Conservation (phyloP, 2,888 invertebrate species). For the Amphipoea lucens region DNA sequence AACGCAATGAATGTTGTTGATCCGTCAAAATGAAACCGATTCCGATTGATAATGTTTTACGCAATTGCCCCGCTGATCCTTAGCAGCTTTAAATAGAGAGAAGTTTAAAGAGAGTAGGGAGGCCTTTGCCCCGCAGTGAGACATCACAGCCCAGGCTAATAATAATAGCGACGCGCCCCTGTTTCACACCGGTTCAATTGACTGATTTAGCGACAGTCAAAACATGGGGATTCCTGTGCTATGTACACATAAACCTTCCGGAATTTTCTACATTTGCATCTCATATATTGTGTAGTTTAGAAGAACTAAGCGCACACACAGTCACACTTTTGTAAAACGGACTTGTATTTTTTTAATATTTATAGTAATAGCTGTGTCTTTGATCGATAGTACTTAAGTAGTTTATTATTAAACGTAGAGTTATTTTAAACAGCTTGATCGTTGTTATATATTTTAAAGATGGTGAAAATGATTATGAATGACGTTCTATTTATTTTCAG, state of each 20-base stretch:
- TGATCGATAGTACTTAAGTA: neutral
- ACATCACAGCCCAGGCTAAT: no score
- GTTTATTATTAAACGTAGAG: neutral
- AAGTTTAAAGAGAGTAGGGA: neutral
- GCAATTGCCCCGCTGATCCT: no score
- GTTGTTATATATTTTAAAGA: no score
- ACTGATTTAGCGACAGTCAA: neutral
- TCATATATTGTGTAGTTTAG: neutral
- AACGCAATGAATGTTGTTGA: no score
- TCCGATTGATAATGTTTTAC: no score
- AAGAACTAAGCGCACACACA: no score
- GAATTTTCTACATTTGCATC: neutral
- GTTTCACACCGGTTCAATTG: neutral
- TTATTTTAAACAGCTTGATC: neutral
- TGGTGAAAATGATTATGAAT: neutral
- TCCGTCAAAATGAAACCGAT: no score
- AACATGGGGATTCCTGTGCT: neutral
- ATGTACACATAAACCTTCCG: neutral
- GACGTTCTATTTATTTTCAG: neutral
- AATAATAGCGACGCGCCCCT: neutral
- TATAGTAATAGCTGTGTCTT: neutral
- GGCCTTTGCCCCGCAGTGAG: neutral
- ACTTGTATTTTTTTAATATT: neutral
- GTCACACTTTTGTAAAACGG: neutral
- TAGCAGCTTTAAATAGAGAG: no score